A percentile compares a stretch with the other conserved stretches of the same genome.
Evolutionary conservation across 2,797 vertebrate genomes (phyloP).

Genomic region (Microctenopoma stevenorrisi): DNA sequence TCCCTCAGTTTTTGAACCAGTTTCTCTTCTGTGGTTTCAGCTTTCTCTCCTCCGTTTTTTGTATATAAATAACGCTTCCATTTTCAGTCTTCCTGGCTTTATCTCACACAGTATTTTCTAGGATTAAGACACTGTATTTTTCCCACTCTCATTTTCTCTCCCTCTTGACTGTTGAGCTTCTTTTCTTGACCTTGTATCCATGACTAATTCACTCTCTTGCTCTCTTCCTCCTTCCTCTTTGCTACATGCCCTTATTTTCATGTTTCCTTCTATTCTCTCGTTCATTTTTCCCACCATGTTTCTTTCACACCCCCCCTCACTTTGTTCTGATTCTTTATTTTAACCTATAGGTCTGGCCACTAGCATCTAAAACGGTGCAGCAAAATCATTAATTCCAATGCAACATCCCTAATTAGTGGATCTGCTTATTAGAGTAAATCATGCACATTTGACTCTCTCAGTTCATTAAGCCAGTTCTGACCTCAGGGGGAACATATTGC

Average conservation of each 20-base stretch:
- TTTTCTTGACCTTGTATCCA: constrained; percentile 33
- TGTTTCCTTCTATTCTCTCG: constrained; percentile 3
- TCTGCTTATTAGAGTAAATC: not conserved
- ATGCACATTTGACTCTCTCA: not conserved
- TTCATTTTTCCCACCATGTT: not conserved
- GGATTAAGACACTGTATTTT: constrained; percentile 14
- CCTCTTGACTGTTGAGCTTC: constrained; percentile 37
- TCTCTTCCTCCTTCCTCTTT: constrained; percentile 23
- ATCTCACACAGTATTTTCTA: constrained; percentile 9
- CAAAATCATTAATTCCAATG: not conserved
- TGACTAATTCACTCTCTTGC: constrained; percentile 45
- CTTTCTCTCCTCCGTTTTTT: not conserved
- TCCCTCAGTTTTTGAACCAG: not conserved
- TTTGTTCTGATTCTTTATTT: not conserved
- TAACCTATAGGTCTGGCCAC: not conserved
- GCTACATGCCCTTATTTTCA: constrained; percentile 37
- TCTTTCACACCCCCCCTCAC: not conserved
- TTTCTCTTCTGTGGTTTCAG: not conserved
- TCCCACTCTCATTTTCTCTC: not conserved
- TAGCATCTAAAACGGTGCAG: not conserved
- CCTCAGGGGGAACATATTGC: not conserved
- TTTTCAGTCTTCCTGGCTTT: constrained; percentile 20
- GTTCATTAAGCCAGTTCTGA: not conserved
- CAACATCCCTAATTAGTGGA: not conserved
- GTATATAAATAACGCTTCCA: constrained; percentile 42